Percentiles rank a stretch among this genome's conserved stretches.
Conservation (phyloP, 1,140 invertebrate genomes). For the Trichonephila clavata region DNA sequence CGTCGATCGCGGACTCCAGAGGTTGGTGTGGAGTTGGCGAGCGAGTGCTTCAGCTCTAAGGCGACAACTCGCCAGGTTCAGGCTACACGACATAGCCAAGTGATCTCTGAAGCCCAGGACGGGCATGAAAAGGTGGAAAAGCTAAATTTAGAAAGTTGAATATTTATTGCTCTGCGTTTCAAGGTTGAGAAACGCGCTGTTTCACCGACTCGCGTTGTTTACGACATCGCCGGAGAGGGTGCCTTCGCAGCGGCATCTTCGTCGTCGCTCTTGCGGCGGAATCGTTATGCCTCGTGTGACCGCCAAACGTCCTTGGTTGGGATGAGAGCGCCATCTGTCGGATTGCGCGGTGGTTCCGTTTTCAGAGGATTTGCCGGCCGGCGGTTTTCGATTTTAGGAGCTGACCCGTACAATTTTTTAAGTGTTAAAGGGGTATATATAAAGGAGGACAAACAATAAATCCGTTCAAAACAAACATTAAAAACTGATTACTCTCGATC, state of each 20-base stretch:
- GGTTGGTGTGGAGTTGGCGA: slow-evolving; percentile 86
- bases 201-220: slow-evolving; percentile 12
- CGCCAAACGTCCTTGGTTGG: slow-evolving; percentile 71
- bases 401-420: too few relatives aligned
- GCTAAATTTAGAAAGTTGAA: slow-evolving; percentile 25
- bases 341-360: slow-evolving; percentile 24
- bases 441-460: too few relatives aligned
- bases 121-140: slow-evolving; percentile 37
- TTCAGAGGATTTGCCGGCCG: background rate
- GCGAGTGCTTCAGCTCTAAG: slow-evolving; percentile 90
- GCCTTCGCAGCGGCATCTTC: background rate
- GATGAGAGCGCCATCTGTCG: slow-evolving; percentile 49
- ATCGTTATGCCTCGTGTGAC: slow-evolving; percentile 52
- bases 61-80: slow-evolving; percentile 84
- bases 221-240: background rate
- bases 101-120: slow-evolving; percentile 53
- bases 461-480: too few relatives aligned
- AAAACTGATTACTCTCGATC: too few relatives aligned
- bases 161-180: slow-evolving; percentile 6
- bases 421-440: too few relatives aligned
- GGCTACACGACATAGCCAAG: slow-evolving; percentile 71
- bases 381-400: background rate
- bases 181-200: slow-evolving; percentile 30
- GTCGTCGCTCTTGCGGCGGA: background rate
- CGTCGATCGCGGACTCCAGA: slow-evolving; percentile 84